Evolutionary conservation across 2,113 vertebrate genomes (phyloP), one percentile per base, ranked within the genome.

Genomic region (Mustela lutreola): DNA sequence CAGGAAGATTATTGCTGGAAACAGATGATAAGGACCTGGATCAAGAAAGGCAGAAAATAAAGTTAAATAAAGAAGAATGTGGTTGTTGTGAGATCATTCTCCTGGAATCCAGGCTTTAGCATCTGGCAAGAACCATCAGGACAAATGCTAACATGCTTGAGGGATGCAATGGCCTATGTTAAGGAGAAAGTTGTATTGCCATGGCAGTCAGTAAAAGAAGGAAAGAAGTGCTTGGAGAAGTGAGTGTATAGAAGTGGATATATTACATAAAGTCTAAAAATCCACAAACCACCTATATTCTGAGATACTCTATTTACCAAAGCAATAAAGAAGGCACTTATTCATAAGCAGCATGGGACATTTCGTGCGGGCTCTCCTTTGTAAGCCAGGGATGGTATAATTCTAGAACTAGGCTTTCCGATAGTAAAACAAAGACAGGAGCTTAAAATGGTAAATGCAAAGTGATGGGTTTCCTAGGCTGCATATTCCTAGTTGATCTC

Each of bases 341-440:
- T 70, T 70, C 1, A 1, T 39, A 8, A 2, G 6, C 18, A 7
- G 71, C 12, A 19, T 4, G 2, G 15, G 26, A 22, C 14, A 21
- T 26, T 78, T 11, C 7, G 1, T 22, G 11, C 2, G 7, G 31
- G 5, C 6, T 56, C 22, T 84, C 2, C 11, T 22, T 93, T 26
- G 22, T 19, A 71, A 56, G 6, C n/a, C 26, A 22, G 1, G 7
- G 7, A 16, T 48, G 16, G 36, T n/a, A 19, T 28, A 36, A 28
- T 58, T 62, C 50, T 19, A 83, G 75, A 87, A 62, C 4, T 8
- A 48, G 65, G 24, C 15, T 62, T 5, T 63, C 36, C 11, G 11
- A 84, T 0, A 45, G 19, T 15, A 81, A 78, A 15, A 7, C n/a
- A 48, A 42, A 70, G 31, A 45, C 11, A 60, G 24, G 4, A 31